A percentile compares a stretch with the other conserved stretches of the same genome.
phyloP scores from a whole-genome alignment of 2,797 vertebrate genomes.

The Phoebastria nigripes region DNA sequence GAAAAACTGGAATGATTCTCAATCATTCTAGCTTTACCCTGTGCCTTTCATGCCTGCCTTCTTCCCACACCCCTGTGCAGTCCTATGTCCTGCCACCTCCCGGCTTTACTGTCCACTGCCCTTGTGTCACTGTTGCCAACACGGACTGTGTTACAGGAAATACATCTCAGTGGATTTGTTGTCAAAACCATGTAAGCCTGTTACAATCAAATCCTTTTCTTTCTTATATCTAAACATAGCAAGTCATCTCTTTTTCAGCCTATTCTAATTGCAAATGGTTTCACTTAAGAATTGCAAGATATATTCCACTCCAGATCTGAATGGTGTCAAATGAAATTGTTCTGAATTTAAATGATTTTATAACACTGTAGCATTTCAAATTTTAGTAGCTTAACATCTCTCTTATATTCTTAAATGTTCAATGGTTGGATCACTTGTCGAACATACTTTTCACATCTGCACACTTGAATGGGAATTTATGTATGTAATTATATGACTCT shows the following conservation, averaged over 20 bases:
- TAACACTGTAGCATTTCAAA: not conserved
- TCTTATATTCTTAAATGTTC: not conserved
- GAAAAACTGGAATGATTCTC: not conserved
- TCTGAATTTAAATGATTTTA: not conserved
- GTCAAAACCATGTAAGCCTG: not conserved
- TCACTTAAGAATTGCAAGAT: not conserved
- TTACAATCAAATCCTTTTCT: not conserved
- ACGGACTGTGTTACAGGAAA: not conserved
- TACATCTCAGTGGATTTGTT: not conserved
- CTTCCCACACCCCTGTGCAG: not conserved
- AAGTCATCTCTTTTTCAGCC: not conserved
- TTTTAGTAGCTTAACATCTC: not conserved
- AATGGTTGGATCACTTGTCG: not conserved
- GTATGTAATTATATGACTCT: not conserved
- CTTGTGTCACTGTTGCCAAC: accelerated
- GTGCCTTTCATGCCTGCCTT: not conserved
- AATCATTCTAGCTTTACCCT: not conserved
- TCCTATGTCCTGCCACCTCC: not conserved
- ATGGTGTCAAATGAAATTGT: not conserved
- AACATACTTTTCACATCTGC: not conserved
- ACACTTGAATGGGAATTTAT: not conserved
- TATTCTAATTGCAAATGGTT: not conserved
- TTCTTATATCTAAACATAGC: not conserved
- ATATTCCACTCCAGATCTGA: not conserved
- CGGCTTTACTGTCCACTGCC: accelerated